A percentile compares a stretch with the other conserved stretches of the same genome.
Evolutionary conservation across 2,797 vertebrate species (phyloP).

Genomic region (Limnodromus scolopaceus): DNA sequence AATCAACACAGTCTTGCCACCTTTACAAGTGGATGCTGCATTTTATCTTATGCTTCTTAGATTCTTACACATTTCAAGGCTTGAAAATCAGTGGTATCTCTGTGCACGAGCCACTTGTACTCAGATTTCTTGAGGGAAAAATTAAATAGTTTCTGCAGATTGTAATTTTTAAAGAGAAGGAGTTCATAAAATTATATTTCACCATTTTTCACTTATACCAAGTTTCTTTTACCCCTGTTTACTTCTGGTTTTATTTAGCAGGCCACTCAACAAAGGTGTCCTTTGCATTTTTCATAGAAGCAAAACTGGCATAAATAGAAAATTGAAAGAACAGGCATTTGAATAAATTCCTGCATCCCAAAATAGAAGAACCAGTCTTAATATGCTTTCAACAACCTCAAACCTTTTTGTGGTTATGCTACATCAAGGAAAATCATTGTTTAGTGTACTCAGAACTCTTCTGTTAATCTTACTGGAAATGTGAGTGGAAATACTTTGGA

Average conservation of each 20-base stretch:
- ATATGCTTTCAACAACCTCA: neutral
- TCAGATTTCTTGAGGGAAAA: neutral
- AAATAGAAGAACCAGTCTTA: neutral
- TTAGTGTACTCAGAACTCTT: neutral
- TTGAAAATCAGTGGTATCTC: neutral
- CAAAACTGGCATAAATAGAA: neutral
- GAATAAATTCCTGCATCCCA: neutral
- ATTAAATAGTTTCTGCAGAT: neutral
- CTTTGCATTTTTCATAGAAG: neutral
- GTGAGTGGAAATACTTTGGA: neutral
- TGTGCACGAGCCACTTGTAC: neutral
- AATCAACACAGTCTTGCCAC: neutral
- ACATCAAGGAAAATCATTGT: neutral
- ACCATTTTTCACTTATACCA: neutral
- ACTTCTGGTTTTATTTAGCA: neutral
- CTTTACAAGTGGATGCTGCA: neutral
- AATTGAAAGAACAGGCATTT: neutral
- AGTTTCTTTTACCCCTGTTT: neutral
- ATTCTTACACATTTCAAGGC: neutral
- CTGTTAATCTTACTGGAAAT: neutral
- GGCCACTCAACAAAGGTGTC: neutral
- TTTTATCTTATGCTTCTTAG: neutral
- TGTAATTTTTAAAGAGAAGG: neutral
- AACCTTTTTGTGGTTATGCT: neutral
- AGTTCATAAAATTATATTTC: neutral